Evolutionary conservation across 2,888 invertebrate genomes (phyloP).

Genomic region (Chesias legatella): DNA sequence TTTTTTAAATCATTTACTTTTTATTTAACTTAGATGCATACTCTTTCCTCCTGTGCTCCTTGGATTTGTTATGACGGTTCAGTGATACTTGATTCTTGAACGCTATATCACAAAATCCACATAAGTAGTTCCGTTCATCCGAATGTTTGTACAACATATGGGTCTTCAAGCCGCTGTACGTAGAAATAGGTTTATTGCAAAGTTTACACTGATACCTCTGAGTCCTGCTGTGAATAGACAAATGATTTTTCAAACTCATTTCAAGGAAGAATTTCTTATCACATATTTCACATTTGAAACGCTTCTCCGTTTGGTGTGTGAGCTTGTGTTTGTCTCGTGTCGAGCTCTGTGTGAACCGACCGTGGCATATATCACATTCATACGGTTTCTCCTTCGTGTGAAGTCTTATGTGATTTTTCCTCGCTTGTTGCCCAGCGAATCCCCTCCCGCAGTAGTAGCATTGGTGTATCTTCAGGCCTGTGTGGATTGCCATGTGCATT

Average conservation of each 20-base stretch:
- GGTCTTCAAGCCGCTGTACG: neutral
- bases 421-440: slow-evolving; percentile 11
- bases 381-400: slow-evolving; percentile 31
- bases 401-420: slow-evolving; percentile 25
- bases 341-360: slow-evolving; percentile 13
- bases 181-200: slow-evolving; percentile 13
- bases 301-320: slow-evolving; percentile 22
- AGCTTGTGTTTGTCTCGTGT: slow-evolving; percentile 21
- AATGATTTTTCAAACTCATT: slow-evolving; percentile 20
- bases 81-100: neutral
- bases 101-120: neutral
- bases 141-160: neutral
- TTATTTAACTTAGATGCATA: neutral
- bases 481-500: slow-evolving; percentile 34
- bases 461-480: slow-evolving; percentile 35
- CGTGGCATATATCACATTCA: slow-evolving; percentile 29
- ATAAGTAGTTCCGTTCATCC: neutral
- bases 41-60: neutral
- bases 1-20: neutral
- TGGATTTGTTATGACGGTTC: neutral
- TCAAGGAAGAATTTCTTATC: slow-evolving; percentile 25
- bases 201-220: slow-evolving; percentile 24
- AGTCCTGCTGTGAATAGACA: slow-evolving; percentile 25
- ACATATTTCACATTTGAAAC: slow-evolving; percentile 31
- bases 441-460: slow-evolving; percentile 42